A percentile compares a stretch with the other conserved stretches of the same genome.
Conservation (phyloP, 2,113 vertebrate species). For the Hemibagrus wyckioides region DNA sequence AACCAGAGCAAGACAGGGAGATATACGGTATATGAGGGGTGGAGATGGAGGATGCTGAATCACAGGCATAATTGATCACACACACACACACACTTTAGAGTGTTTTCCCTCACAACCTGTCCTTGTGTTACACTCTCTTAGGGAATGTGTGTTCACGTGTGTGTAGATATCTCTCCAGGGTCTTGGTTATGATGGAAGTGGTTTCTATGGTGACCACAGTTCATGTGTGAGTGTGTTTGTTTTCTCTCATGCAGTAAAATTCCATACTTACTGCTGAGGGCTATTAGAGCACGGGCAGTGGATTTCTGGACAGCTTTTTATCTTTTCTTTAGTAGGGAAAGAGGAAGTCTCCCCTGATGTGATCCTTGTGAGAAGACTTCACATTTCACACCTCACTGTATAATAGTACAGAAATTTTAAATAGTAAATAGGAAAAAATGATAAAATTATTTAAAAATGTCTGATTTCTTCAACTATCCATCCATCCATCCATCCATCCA, state of each 20-base stretch:
- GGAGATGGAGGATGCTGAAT: conserved; percentile 48
- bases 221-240: background rate
- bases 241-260: background rate
- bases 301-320: background rate
- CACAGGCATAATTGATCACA: conserved; percentile 2
- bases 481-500: too few species aligned
- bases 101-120: conserved; percentile 2
- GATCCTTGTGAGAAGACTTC: background rate
- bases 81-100: background rate
- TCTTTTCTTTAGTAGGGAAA: background rate
- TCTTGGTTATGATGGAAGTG: background rate
- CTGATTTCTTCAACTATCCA: too few species aligned
- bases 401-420: too few species aligned
- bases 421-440: too few species aligned
- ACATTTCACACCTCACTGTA: too few species aligned
- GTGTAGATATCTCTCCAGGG: background rate
- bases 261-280: background rate
- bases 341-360: background rate
- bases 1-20: background rate
- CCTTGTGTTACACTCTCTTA: conserved; percentile 2
- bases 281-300: background rate
- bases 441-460: too few species aligned
- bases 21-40: background rate
- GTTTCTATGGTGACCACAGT: conserved; percentile 27
- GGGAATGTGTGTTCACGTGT: background rate